A percentile compares a stretch with the other conserved stretches of the same genome.
Evolutionary conservation across 2,888 invertebrate species (phyloP).

Genomic region (Gerris lacustris): DNA sequence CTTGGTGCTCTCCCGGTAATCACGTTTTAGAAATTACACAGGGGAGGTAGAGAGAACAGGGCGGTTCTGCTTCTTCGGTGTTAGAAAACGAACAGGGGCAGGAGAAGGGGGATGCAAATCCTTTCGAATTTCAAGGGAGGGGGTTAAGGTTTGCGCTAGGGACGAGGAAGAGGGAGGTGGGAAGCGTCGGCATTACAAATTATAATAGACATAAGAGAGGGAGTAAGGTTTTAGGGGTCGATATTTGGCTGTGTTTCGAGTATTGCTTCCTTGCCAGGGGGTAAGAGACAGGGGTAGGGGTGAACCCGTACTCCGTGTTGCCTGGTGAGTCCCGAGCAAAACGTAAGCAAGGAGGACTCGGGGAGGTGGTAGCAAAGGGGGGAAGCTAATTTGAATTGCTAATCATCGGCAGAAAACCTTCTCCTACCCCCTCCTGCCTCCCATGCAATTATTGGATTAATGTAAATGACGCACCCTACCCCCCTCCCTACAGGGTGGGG

Average conservation of each 20-base stretch:
- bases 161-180: conserved; percentile 14
- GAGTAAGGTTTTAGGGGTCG: conserved; percentile 12
- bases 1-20: too few relatives aligned
- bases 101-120: not conserved
- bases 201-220: conserved; percentile 20
- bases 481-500: conserved; percentile 65
- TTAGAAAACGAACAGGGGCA: not conserved
- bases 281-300: too few relatives aligned
- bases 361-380: conserved; percentile 7
- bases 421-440: not conserved
- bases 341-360: conserved; percentile 14
- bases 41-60: too few relatives aligned
- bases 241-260: conserved; percentile 12
- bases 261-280: conserved; percentile 2
- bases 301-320: not conserved
- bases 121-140: too few relatives aligned
- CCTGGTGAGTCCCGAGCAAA: not conserved
- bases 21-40: too few relatives aligned
- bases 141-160: conserved; percentile 6
- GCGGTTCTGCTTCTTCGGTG: too few relatives aligned
- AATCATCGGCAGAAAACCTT: conserved; percentile 61
- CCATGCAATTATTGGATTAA: conserved; percentile 88
- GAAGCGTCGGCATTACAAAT: conserved; percentile 20
- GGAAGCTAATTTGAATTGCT: conserved; percentile 73
- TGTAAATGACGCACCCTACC: conserved; percentile 64